Percentiles rank a stretch among this genome's conserved stretches.
These are phyloP conservation scores for Chironomus tepperi DNA, from an alignment of 1,140 invertebrate genomes.

Conservation along the genomic window DNA sequence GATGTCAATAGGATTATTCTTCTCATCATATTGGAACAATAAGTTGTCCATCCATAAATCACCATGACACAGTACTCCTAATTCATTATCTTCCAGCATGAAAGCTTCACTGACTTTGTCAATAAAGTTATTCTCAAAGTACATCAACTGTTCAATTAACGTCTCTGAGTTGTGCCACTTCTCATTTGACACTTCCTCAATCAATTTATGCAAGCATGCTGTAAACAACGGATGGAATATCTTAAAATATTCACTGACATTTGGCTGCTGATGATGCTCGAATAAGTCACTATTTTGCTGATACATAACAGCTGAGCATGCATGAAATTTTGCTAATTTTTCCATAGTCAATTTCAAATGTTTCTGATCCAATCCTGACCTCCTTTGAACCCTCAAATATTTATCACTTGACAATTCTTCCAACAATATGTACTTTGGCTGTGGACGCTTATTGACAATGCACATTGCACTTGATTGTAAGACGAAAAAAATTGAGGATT, in stretches of 20 bases:
- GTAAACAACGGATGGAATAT: conserved; percentile 27
- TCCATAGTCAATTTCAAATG: conserved; percentile 31
- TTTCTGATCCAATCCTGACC: not conserved
- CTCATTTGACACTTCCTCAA: conserved; percentile 29
- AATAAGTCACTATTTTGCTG: conserved; percentile 35
- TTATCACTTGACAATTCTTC: not conserved
- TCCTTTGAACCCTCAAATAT: not conserved
- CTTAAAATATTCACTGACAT: conserved; percentile 26
- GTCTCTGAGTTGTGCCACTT: conserved; percentile 33
- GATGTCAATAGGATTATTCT: conserved; percentile 41
- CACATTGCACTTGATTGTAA: not conserved
- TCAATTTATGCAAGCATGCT: conserved; percentile 28
- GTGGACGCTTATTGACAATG: not conserved
- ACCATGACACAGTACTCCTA: conserved; percentile 54
- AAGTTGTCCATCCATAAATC: conserved; percentile 60
- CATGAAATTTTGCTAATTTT: conserved; percentile 47
- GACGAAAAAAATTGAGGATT: not conserved
- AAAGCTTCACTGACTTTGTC: conserved; percentile 31
- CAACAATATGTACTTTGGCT: not conserved
- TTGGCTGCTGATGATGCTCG: conserved; percentile 27
- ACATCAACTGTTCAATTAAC: conserved; percentile 40
- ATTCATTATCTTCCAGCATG: conserved; percentile 38
- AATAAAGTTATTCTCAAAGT: conserved; percentile 32
- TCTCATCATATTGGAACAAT: conserved; percentile 48
- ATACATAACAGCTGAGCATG: conserved; percentile 42